These are phyloP conservation scores for Lacanobia wlatinum DNA, from an alignment of 2,888 invertebrate species.

Conservation along the genomic window DNA sequence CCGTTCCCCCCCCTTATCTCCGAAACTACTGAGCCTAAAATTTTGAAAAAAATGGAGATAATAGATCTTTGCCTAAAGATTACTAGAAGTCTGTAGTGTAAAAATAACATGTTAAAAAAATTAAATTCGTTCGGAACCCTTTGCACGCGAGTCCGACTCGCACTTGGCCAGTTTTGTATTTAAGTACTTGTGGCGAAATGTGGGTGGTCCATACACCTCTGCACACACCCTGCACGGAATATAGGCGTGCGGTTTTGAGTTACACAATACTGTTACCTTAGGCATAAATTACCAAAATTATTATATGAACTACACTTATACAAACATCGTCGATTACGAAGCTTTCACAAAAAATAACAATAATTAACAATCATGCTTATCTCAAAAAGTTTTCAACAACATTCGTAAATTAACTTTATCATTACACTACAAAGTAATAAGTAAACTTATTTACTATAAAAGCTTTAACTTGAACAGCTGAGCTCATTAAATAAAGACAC, in stretches of 20 bases:
- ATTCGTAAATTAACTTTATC: constrained; percentile 18
- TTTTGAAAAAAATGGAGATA: too few species aligned
- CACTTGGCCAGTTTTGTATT: too few species aligned
- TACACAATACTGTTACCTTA: background rate
- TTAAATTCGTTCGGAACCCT: too few species aligned
- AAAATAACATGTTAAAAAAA: too few species aligned
- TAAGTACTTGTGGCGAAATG: background rate
- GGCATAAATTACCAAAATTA: constrained; percentile 16
- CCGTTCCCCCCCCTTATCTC: too few species aligned
- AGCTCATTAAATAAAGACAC: constrained; percentile 73
- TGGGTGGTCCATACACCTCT: background rate
- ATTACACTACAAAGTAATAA: constrained; percentile 25
- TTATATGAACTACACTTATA: constrained; percentile 13
- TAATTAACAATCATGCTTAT: constrained; percentile 16
- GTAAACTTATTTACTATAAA: constrained; percentile 24
- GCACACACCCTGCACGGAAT: too few species aligned
- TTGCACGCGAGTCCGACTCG: too few species aligned
- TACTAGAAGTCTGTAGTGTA: too few species aligned
- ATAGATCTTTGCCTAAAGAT: too few species aligned
- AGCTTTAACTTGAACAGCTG: constrained; percentile 36
- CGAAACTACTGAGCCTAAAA: too few species aligned
- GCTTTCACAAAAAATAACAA: constrained; percentile 17
- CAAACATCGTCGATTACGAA: background rate
- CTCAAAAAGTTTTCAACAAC: constrained; percentile 6
- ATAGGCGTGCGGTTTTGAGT: background rate